Percentiles rank a stretch among this genome's conserved stretches.
Evolutionary conservation across 2,113 vertebrate genomes (phyloP).

Genomic region (Alaudala cheleensis): DNA sequence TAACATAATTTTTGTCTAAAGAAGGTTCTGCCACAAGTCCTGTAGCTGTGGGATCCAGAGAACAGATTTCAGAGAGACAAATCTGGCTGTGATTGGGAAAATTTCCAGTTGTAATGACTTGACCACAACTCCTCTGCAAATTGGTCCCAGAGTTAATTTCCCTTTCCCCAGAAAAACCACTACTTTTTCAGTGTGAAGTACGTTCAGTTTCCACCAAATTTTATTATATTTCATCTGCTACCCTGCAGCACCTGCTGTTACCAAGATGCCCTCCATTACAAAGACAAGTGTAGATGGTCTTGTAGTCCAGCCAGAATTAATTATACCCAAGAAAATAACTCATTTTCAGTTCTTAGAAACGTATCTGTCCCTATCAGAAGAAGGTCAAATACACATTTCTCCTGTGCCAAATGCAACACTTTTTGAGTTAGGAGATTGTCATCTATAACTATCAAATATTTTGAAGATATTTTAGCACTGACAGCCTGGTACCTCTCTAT

Average conservation of each 20-base stretch:
- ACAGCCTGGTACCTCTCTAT: not conserved
- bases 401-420: not conserved
- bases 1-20: not conserved
- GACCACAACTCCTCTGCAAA: not conserved
- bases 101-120: not conserved
- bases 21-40: not conserved
- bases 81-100: not conserved
- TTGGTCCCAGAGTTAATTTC: not conserved
- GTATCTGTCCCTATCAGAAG: not conserved
- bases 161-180: not conserved
- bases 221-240: not conserved
- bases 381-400: not conserved
- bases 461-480: not conserved
- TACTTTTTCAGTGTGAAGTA: too few species aligned
- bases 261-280: not conserved
- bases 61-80: not conserved
- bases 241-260: not conserved
- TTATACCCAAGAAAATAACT: not conserved
- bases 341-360: not conserved
- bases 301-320: not conserved
- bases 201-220: not conserved
- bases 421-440: not conserved
- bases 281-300: not conserved
- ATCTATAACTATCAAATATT: not conserved
- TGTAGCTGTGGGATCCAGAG: not conserved